Conservation (phyloP, 2,797 vertebrate genomes). For the Danionella dracula region DNA sequence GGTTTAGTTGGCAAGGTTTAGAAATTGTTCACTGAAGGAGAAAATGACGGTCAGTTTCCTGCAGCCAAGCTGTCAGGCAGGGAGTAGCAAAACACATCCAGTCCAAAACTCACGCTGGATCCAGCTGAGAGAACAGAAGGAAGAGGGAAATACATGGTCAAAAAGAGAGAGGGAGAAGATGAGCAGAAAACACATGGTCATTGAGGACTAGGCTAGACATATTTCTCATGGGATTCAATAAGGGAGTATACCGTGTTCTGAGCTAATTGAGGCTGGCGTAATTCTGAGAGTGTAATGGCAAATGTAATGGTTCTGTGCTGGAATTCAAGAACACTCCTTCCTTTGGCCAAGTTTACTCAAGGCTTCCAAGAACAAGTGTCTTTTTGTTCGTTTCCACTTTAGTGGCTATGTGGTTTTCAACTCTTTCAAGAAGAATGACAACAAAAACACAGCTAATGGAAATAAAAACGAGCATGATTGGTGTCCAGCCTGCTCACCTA, state of each 20-base stretch:
- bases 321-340: not conserved
- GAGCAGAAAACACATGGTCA: not conserved
- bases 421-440: slow-evolving; percentile 32
- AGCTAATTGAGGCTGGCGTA: not conserved
- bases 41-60: slow-evolving; percentile 53
- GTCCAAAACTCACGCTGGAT: slow-evolving; percentile 25
- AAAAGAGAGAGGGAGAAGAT: slow-evolving; percentile 4
- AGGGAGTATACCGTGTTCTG: not conserved
- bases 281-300: not conserved
- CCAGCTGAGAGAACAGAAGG: slow-evolving; percentile 53
- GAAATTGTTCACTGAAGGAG: slow-evolving; percentile 51
- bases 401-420: slow-evolving; percentile 3
- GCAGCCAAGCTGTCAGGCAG: slow-evolving; percentile 43
- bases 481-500: slow-evolving; percentile 46
- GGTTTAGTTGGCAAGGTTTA: slow-evolving; percentile 34
- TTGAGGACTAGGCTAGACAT: not conserved
- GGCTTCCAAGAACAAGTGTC: not conserved
- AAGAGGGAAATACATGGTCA: slow-evolving; percentile 18
- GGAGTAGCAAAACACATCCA: slow-evolving; percentile 30
- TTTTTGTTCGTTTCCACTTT: not conserved
- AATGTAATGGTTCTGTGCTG: slow-evolving; percentile 5
- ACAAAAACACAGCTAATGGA: slow-evolving; percentile 45
- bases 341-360: not conserved
- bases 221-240: not conserved
- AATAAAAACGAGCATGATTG: slow-evolving; percentile 43